A percentile compares a stretch with the other conserved stretches of the same genome.
Evolutionary conservation across 92 coral and sea anemone species (phyloP).

Genomic region (Epizoanthus ramosus): DNA sequence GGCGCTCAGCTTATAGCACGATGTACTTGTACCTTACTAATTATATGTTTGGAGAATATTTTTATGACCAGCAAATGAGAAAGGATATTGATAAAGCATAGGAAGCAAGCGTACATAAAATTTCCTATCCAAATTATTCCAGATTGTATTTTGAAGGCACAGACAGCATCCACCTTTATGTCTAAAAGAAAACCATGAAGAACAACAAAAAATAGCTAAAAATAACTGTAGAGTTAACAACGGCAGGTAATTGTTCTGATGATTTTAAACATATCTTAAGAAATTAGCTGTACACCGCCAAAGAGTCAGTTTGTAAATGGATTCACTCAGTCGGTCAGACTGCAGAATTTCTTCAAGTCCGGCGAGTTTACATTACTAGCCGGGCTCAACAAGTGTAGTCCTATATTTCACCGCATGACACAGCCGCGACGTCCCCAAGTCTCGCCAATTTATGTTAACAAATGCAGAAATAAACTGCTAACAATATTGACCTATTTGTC

Average conservation of each 20-base stretch:
- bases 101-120: not conserved
- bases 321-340: too few relatives aligned
- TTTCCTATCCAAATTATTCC: not conserved
- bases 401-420: not conserved
- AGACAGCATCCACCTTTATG: not conserved
- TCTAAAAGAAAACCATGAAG: not conserved
- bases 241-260: not conserved
- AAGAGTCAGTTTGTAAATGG: too few relatives aligned
- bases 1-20: not conserved
- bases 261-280: not conserved
- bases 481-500: not conserved
- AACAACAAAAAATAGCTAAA: not conserved
- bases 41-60: not conserved
- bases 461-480: not conserved
- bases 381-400: not conserved
- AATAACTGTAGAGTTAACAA: not conserved
- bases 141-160: not conserved
- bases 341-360: not conserved
- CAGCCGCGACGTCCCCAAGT: not conserved
- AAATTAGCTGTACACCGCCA: not conserved
- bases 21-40: too few relatives aligned
- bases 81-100: slow-evolving; percentile 7
- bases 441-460: slow-evolving; percentile 7
- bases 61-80: not conserved
- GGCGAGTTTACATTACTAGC: not conserved